Evolutionary conservation across 1,140 invertebrate species (phyloP), one percentile per base, ranked within the genome.

Genomic region (Lerema accius): DNA sequence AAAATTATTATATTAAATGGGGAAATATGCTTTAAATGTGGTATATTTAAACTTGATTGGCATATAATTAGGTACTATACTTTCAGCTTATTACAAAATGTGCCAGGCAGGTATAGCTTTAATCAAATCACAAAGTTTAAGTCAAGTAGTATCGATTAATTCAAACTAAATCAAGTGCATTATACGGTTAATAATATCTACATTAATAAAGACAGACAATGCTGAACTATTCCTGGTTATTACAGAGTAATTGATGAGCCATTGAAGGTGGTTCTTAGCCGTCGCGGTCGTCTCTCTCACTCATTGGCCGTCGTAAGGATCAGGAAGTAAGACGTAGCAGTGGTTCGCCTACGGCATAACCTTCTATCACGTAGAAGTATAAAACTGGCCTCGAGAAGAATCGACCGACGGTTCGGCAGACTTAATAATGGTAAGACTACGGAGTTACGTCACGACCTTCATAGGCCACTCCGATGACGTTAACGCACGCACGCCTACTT

Each of bases 401-500:
- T 76, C 78, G 80, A 80, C 71, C 77, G 76, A 74, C 65, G 72
- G 73, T 85, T 86, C 76, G 76, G 74, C 78, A 71, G 67, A 79
- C 74, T 69, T 70, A 78, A 79, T 73, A 77, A 75, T 79, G 75
- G 79, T 74, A 73, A 79, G 73, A 78, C 70, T 71, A 64, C 53
- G 53, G 19, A 63, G 71, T 82, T 81, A 89, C 86, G 84, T 86
- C 86, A 85, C 75, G 84, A 82, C 86, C 86, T 89, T 86, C 84
- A 72, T 79, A 71, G 64, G 73, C 68, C 69, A 67, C 63, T 61
- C 66, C 63, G 69, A 74, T 86, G 84, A 87, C 84, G 86, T 84
- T 68, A 71, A 48, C 48, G 64, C 73, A 71, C 73, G 73, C 76
- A 78, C 76, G 75, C 79, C 78, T 76, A 77, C 81, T 66, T 71